Evolutionary conservation across 1,140 invertebrate species (phyloP).

Genomic region (Drosophila fuyamai): DNA sequence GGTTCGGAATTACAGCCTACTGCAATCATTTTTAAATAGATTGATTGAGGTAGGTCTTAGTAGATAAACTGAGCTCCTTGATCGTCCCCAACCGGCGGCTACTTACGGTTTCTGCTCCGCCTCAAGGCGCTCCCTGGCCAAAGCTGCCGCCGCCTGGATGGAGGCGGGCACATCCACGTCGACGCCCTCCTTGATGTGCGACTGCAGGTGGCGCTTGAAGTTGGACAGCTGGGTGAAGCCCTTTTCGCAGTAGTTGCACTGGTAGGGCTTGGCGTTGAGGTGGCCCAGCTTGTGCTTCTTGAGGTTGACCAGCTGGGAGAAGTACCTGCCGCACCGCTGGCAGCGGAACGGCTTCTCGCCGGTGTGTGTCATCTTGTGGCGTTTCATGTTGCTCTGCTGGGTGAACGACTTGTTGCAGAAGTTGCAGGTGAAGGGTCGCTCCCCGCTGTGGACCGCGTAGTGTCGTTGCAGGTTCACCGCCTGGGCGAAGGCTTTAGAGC

Average conservation of each 20-base stretch:
- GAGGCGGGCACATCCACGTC: conserved; percentile 71
- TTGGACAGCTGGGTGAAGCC: conserved; percentile 81
- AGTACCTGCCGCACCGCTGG: conserved; percentile 78
- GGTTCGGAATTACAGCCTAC: no score
- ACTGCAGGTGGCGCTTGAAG: conserved; percentile 78
- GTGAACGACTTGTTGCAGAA: conserved; percentile 84
- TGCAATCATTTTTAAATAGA: not conserved
- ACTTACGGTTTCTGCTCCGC: conserved; percentile 79
- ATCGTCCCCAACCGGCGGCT: not conserved
- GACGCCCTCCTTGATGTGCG: conserved; percentile 80
- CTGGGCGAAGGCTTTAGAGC: conserved; percentile 83
- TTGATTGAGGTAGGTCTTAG: conserved; percentile 1
- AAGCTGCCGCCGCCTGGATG: conserved; percentile 67
- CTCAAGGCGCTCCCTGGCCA: conserved; percentile 69
- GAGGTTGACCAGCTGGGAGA: conserved; percentile 83
- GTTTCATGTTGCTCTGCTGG: conserved; percentile 84
- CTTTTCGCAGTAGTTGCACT: conserved; percentile 79
- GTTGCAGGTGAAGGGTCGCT: conserved; percentile 79
- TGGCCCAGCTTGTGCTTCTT: conserved; percentile 84
- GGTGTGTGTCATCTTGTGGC: conserved; percentile 84
- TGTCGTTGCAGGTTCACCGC: conserved; percentile 82
- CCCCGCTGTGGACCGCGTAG: conserved; percentile 81
- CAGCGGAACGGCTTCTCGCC: conserved; percentile 83
- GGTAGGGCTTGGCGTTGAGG: conserved; percentile 79
- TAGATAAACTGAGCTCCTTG: not conserved